Percentiles rank a stretch among this genome's conserved stretches.
Evolutionary conservation across 2,113 vertebrate genomes (phyloP).

Genomic region (Sinocyclocheilus anshuiensis): DNA sequence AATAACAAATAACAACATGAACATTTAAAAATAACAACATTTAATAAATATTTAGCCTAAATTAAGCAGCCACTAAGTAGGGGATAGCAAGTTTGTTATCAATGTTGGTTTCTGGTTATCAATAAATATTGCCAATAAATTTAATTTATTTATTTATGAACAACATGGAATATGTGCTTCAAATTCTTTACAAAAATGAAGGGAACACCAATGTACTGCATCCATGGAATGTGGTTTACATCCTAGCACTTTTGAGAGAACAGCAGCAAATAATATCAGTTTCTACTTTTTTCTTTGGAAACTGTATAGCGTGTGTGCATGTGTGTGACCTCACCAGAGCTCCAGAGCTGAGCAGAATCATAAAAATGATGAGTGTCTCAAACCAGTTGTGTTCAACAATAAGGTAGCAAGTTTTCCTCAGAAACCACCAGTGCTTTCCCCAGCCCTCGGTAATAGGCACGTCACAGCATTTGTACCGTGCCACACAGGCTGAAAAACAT

Average conservation of each 20-base stretch:
- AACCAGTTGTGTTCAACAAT: slow-evolving; percentile 99
- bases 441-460: slow-evolving; percentile 92
- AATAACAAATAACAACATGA: neutral
- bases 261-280: neutral
- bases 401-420: slow-evolving; percentile 96
- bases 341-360: slow-evolving; percentile 97
- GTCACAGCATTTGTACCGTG: slow-evolving; percentile 90
- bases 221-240: neutral
- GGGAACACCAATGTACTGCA: too few relatives aligned
- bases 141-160: too few relatives aligned
- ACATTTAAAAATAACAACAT: too few relatives aligned
- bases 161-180: too few relatives aligned
- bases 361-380: slow-evolving; percentile 99
- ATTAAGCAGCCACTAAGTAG: too few relatives aligned
- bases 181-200: too few relatives aligned
- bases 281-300: neutral
- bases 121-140: too few relatives aligned
- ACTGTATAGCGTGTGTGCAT: slow-evolving; percentile 14
- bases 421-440: slow-evolving; percentile 95
- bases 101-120: too few relatives aligned
- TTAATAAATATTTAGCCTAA: too few relatives aligned
- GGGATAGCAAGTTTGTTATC: too few relatives aligned
- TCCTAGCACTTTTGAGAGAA: neutral
- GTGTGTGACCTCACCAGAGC: slow-evolving; percentile 83
- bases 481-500: slow-evolving; percentile 81